Evolutionary conservation across 1,140 invertebrate species (phyloP), one percentile per base, ranked within the genome.

Genomic region (Leptoteleia sp.): DNA sequence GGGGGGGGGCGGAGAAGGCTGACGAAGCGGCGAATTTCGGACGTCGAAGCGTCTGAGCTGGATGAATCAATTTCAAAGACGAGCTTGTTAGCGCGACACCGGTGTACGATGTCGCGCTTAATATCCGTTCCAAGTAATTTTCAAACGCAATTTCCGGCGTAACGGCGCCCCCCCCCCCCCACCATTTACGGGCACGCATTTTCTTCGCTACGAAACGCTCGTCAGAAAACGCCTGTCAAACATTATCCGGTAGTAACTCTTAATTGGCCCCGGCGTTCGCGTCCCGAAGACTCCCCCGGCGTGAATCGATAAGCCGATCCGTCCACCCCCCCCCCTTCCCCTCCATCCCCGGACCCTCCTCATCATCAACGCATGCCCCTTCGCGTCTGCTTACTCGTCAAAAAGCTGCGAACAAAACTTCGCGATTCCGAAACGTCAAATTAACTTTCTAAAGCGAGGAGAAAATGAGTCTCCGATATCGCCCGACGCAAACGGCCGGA

Each of bases 111-210:
- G 65, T 76, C 70, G 61, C 75, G 71, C 68, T 81, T 65, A 83
- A 87, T 85, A 87, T 86, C 84, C 85, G 85, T 17, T 67, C 54
- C 27, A 45, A 47, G 76, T 83, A 83, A 85, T 85, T 85, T 79
- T 73, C 79, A 80, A 86, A 86, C 81, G 80, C 79, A 85, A 87
- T 88, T 85, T 88, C 84, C 83, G 79, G 77, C 35, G 33, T 35
- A 40, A 33, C 13, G 38, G 27, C 27, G 35, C 54, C 27, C 37
- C 29, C 55, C 31, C 35, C 27, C 29, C 54, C 27, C 37, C 29
- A 55, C 31, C 45, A 33, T 65, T 43, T 52, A 65, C n/a, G n/a
- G 37, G 38, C 38, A 45, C 59, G 52, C 42, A 59, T 78, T 61
- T 61, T 31, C 52, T 54, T 42, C 8, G 25, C 19, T 22, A 40